Percentiles rank a stretch among this genome's conserved stretches.
These are phyloP conservation scores for Tamandua tetradactyla DNA, from an alignment of 2,797 vertebrate species.

Conservation along the genomic window DNA sequence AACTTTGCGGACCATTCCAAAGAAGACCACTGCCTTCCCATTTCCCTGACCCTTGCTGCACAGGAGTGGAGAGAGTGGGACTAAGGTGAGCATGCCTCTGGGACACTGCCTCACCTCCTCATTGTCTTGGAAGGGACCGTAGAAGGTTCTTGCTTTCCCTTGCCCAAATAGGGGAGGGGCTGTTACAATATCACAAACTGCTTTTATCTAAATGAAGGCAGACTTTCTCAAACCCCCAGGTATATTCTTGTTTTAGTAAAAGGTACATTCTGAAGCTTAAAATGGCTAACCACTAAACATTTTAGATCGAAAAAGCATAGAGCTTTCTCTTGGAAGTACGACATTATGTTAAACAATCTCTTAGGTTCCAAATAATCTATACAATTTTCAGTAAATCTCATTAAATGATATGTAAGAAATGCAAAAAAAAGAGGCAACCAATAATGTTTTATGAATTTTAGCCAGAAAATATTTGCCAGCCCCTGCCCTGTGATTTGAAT, in stretches of 20 bases:
- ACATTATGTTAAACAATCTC: neutral
- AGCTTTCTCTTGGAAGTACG: neutral
- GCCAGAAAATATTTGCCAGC: neutral
- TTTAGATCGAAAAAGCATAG: neutral
- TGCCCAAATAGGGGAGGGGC: neutral
- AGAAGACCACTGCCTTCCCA: neutral
- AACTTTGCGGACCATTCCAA: neutral
- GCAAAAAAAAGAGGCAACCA: neutral
- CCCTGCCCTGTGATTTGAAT: neutral
- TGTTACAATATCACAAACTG: neutral
- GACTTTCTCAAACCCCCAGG: conserved; percentile 37
- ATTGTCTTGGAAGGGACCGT: neutral
- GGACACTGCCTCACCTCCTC: neutral
- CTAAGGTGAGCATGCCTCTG: neutral
- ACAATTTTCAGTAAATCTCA: neutral
- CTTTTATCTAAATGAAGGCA: conserved; percentile 38
- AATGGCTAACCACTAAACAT: conserved; percentile 38
- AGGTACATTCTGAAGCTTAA: conserved; percentile 40
- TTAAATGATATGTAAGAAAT: neutral
- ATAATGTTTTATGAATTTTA: neutral
- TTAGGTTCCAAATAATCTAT: neutral
- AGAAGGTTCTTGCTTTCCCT: neutral
- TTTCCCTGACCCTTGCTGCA: neutral
- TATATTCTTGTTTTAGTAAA: conserved; percentile 44
- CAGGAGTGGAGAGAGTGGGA: neutral